Percentiles rank a stretch among this genome's conserved stretches.
phyloP scores from a whole-genome alignment of 2,888 invertebrate species.

The Diarsia brunnea region DNA sequence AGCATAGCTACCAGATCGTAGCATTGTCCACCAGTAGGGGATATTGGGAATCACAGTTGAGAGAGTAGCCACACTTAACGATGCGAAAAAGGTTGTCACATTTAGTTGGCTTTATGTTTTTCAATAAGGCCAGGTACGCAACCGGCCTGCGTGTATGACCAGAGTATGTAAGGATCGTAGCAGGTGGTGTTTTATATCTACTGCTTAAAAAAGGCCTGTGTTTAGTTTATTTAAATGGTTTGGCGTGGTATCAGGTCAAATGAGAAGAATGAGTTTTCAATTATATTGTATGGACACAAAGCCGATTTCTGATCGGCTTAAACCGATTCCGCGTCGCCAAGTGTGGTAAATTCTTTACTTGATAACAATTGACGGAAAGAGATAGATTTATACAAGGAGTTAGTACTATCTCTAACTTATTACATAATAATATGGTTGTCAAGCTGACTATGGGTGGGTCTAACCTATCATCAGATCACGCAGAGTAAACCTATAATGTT shows the following conservation, averaged over 20 bases:
- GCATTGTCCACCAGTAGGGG: background rate
- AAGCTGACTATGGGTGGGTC: conserved; percentile 9
- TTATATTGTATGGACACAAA: background rate
- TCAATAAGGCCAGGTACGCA: too few relatives aligned
- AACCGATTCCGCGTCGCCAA: background rate
- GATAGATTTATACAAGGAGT: conserved; percentile 5
- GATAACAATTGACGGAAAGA: conserved; percentile 11
- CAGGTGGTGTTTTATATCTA: background rate
- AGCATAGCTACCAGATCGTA: background rate
- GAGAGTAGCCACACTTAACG: background rate
- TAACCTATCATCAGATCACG: conserved; percentile 15
- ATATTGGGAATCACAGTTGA: background rate
- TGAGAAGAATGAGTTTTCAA: background rate
- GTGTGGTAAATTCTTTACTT: background rate
- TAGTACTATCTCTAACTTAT: conserved; percentile 16
- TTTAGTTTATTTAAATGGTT: too few relatives aligned
- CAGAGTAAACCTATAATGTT: background rate
- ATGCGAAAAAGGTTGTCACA: background rate
- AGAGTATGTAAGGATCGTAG: background rate
- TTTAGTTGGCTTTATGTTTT: background rate
- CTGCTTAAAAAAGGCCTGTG: background rate
- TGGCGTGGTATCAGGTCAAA: background rate
- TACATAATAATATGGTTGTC: background rate
- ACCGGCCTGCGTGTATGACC: background rate
- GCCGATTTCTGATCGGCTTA: background rate